A percentile compares a stretch with the other conserved stretches of the same genome.
Evolutionary conservation across 2,888 invertebrate species (phyloP).

Genomic region (Dicyrtomina minuta): DNA sequence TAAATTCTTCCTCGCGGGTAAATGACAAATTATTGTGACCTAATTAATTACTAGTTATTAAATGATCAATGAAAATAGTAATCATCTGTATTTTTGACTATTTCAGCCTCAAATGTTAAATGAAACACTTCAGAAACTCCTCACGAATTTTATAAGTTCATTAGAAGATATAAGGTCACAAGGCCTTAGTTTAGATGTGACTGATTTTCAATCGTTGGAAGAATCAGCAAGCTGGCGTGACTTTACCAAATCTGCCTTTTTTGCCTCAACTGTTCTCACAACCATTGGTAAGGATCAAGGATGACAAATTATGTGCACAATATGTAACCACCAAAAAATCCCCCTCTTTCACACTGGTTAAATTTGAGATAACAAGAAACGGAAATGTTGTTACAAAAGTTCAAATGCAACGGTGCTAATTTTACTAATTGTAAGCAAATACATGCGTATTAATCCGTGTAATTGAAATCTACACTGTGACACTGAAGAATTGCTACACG

Average conservation of each 20-base stretch:
- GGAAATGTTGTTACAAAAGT: no score
- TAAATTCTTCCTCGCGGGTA: neutral
- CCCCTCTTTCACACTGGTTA: no score
- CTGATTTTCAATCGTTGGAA: neutral
- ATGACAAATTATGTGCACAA: no score
- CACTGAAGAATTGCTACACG: no score
- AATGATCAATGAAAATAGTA: slow-evolving; percentile 1
- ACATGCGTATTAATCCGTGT: no score
- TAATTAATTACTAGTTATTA: no score
- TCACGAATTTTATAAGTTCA: neutral
- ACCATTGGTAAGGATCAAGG: slow-evolving; percentile 81
- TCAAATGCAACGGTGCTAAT: neutral
- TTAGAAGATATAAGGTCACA: slow-evolving; percentile 18
- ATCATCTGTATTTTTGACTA: no score
- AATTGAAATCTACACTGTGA: no score
- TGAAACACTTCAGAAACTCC: neutral
- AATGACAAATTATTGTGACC: no score
- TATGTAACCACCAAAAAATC: no score
- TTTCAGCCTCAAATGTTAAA: slow-evolving; percentile 21
- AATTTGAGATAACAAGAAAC: no score
- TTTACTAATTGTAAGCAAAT: neutral
- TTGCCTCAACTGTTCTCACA: slow-evolving; percentile 85
- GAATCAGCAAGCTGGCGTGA: slow-evolving; percentile 25
- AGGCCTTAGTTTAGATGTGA: slow-evolving; percentile 14
- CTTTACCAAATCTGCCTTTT: slow-evolving; percentile 70